Evolutionary conservation across 2,888 invertebrate genomes (phyloP), one percentile per base, ranked within the genome.

Genomic region (Mactromeris polynyma): DNA sequence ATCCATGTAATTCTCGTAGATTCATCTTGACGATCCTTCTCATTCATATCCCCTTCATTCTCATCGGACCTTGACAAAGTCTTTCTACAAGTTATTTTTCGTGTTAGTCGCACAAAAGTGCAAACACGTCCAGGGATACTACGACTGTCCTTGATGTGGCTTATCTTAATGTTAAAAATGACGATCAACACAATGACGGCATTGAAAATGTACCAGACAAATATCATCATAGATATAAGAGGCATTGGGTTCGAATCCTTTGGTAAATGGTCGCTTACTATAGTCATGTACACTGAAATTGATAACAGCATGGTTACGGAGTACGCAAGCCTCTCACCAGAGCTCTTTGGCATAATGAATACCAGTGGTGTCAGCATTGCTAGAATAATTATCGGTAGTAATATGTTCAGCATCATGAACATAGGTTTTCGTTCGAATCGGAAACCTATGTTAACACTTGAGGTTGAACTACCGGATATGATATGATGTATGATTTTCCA

Each of bases 231-330:
- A 0, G 82, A 42, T 19, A 87, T 77, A 0, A 87, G 17, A 0
- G 87, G 87, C 83, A 87, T 87, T n/a, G 87, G 87, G 33, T 83
- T 31, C 2, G 83, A 87, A n/a, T 87, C 83, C 33, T 83, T 33
- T 7, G 87, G 87, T 26, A 87, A n/a, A 42, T 83, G 54, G 7
- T 83, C 87, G 79, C 79, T 79, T 38, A 87, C 31, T 11, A 83
- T 83, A 2, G 87, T 87, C 87, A 87, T 83, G n/a, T 88, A 88
- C 3, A 88, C 87, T 0, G 87, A 88, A 17, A 88, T 84, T 19
- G 87, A 80, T 51, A 88, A 69, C 9, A 88, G 17, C 51, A 77
- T 84, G 7, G 84, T 88, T 9, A 88, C 54, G 1, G 87, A 42
- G 54, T 51, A 88, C 0, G 81, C 87, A 1, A 88, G 40, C 31